These are phyloP conservation scores for Agrochola circellaris DNA, from an alignment of 2,888 invertebrate species.

Conservation along the genomic window DNA sequence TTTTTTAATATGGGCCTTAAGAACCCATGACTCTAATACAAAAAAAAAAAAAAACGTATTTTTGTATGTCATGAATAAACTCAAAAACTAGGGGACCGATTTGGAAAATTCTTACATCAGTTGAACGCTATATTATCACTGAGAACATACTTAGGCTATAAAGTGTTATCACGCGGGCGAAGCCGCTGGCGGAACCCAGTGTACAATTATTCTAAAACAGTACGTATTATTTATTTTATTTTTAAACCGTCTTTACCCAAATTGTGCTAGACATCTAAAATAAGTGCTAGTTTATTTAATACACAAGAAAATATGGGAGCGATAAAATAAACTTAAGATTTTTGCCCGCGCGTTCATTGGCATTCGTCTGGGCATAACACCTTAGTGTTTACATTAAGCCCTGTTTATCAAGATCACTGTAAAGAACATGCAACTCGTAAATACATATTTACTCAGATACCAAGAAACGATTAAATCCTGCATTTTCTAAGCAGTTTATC, in stretches of 20 bases:
- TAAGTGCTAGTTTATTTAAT: background rate
- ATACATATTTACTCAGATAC: constrained; percentile 47
- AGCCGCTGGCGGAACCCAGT: background rate
- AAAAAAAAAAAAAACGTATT: too few species aligned
- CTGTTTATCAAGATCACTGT: constrained; percentile 43
- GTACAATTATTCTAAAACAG: background rate
- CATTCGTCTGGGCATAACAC: constrained; percentile 9
- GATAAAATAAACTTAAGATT: background rate
- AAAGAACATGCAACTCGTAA: constrained; percentile 32
- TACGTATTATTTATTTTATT: background rate
- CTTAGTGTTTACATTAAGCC: constrained; percentile 31
- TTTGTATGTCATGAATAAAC: too few species aligned
- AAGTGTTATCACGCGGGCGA: too few species aligned
- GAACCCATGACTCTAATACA: too few species aligned
- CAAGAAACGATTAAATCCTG: constrained; percentile 22
- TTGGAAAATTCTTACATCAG: too few species aligned
- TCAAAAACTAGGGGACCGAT: too few species aligned
- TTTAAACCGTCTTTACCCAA: background rate
- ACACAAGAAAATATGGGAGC: background rate
- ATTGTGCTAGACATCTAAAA: background rate
- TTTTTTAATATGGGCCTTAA: constrained; percentile 3
- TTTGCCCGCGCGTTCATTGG: background rate
- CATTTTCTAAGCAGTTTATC: constrained; percentile 32
- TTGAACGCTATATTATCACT: too few species aligned
- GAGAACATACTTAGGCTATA: too few species aligned